A percentile compares a stretch with the other conserved stretches of the same genome.
These are phyloP conservation scores for Astreopora myriophthalma DNA, from an alignment of 64 coral and sea anemone species.

Conservation along the genomic window DNA sequence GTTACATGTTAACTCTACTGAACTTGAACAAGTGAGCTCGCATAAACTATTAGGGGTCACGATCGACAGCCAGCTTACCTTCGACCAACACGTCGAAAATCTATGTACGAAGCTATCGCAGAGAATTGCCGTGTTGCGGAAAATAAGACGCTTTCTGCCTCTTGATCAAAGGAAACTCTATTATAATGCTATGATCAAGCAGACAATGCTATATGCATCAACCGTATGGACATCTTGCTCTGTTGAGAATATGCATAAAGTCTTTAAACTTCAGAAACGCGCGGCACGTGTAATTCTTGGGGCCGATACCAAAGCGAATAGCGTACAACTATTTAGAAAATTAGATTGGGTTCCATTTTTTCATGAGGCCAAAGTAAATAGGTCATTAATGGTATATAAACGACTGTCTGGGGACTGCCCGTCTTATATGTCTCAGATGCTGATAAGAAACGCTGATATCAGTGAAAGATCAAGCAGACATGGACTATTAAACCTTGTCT, in stretches of 20 bases:
- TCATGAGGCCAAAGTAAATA: constrained; percentile 56
- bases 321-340: constrained; percentile 49
- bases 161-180: constrained; percentile 23
- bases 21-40: constrained; percentile 36
- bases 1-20: not conserved
- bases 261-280: constrained; percentile 57
- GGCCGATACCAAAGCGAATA: constrained; percentile 33
- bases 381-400: constrained; percentile 60
- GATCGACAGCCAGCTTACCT: constrained; percentile 15
- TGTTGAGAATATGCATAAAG: not conserved
- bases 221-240: constrained; percentile 11
- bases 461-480: constrained; percentile 33
- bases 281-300: constrained; percentile 50
- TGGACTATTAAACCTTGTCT: constrained; percentile 38
- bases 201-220: not conserved
- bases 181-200: constrained; percentile 50
- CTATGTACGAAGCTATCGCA: constrained; percentile 39
- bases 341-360: constrained; percentile 57
- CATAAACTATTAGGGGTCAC: constrained; percentile 38
- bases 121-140: constrained; percentile 17
- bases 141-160: constrained; percentile 5
- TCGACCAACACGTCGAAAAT: constrained; percentile 33
- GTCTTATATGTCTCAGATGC: constrained; percentile 8
- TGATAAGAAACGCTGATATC: constrained; percentile 11
- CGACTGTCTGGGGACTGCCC: constrained; percentile 37